Conservation (phyloP, 2,888 invertebrate genomes). For the Lasioglossum lativentre region DNA sequence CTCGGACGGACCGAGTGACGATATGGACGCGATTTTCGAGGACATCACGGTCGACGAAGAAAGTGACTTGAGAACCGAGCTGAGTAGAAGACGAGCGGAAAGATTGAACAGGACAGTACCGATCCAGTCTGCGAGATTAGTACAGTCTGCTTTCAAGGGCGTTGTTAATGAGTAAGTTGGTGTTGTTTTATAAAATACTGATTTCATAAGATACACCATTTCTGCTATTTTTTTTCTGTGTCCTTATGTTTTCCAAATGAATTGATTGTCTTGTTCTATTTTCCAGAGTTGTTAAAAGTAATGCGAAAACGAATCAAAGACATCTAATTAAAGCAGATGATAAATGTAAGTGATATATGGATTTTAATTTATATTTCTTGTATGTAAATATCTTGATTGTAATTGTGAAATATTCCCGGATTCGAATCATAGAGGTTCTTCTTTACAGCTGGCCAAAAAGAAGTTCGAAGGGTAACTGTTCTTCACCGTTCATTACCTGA, state of each 20-base stretch:
- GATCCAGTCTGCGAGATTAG: constrained; percentile 84
- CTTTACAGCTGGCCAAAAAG: constrained; percentile 76
- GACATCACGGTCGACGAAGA: constrained; percentile 79
- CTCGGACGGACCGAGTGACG: constrained; percentile 69
- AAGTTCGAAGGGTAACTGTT: constrained; percentile 79
- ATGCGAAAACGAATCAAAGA: constrained; percentile 79
- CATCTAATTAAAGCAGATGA: constrained; percentile 78
- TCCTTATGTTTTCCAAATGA: background rate
- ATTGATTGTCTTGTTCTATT: constrained; percentile 19
- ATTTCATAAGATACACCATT: background rate
- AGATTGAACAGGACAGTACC: constrained; percentile 84
- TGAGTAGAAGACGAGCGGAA: constrained; percentile 86
- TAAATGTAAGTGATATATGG: constrained; percentile 75
- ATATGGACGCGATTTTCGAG: constrained; percentile 69
- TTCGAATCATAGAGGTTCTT: constrained; percentile 9
- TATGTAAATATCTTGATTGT: background rate
- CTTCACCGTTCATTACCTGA: constrained; percentile 77
- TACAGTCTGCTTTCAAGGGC: constrained; percentile 86
- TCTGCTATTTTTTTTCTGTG: background rate
- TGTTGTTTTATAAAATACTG: constrained; percentile 1
- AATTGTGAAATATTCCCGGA: background rate
- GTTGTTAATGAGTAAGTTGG: constrained; percentile 85
- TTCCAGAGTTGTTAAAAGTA: constrained; percentile 79
- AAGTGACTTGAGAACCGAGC: constrained; percentile 85
- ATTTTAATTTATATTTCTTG: background rate